These are phyloP conservation scores for Pedionomus torquatus DNA, from an alignment of 2,113 vertebrate genomes.

Conservation along the genomic window DNA sequence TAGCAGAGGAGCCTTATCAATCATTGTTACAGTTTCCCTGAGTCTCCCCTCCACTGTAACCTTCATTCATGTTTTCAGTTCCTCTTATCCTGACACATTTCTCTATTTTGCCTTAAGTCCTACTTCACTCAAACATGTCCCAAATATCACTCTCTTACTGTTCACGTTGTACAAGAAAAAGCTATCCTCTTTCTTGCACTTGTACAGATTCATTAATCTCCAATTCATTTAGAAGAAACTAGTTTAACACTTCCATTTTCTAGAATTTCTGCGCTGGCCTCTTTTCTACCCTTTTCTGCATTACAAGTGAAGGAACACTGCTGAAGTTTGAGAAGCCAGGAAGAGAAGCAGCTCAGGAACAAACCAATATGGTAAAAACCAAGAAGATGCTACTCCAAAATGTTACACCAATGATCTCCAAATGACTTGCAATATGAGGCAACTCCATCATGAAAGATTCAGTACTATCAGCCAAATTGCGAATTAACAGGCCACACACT, in stretches of 20 bases:
- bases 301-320: background rate
- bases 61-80: background rate
- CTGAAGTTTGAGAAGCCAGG: background rate
- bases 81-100: slow-evolving; percentile 23
- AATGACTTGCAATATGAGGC: background rate
- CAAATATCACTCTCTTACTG: background rate
- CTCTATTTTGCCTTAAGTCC: background rate
- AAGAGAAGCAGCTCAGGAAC: background rate
- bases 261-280: background rate
- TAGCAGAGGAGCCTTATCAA: background rate
- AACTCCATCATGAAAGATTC: background rate
- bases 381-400: background rate
- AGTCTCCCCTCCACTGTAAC: background rate
- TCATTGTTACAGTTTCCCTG: background rate
- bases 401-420: background rate
- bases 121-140: background rate
- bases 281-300: background rate
- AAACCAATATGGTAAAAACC: background rate
- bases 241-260: background rate
- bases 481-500: background rate
- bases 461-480: background rate
- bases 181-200: background rate
- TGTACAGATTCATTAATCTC: background rate
- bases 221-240: background rate
- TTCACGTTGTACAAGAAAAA: background rate